A percentile compares a stretch with the other conserved stretches of the same genome.
Evolutionary conservation across 2,797 vertebrate genomes (phyloP).

Genomic region (Enteromius trimaculatus): DNA sequence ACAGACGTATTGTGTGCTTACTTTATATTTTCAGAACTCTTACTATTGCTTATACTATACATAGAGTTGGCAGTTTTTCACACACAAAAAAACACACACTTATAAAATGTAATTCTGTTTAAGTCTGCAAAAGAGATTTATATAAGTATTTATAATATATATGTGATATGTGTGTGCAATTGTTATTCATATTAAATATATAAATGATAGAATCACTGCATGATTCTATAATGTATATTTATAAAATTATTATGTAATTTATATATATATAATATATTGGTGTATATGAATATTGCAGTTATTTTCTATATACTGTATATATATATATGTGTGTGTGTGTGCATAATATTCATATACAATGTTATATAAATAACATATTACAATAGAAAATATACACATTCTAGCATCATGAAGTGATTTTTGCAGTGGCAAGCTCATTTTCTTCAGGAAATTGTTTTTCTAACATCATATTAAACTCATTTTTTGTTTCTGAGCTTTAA

Average conservation of each 20-base stretch:
- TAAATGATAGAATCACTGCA: too few species aligned
- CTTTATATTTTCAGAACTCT: background rate
- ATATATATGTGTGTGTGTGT: too few species aligned
- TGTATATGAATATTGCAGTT: too few species aligned
- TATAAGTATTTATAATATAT: background rate
- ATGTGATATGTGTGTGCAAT: background rate
- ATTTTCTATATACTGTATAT: too few species aligned
- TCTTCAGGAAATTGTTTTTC: background rate
- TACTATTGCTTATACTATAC: background rate
- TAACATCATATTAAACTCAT: background rate
- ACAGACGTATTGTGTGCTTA: slow-evolving; percentile 8
- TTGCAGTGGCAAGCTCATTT: background rate
- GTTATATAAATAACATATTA: background rate
- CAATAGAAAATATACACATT: background rate
- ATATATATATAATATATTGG: too few species aligned
- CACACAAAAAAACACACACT: background rate
- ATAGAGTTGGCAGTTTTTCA: background rate
- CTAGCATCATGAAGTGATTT: background rate
- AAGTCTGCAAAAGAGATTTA: background rate
- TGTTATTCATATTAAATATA: too few species aligned
- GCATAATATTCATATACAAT: background rate
- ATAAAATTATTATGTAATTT: too few species aligned
- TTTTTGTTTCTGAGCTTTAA: slow-evolving; percentile 17
- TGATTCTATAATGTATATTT: too few species aligned
- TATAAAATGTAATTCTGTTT: background rate